phyloP scores from a whole-genome alignment of 1,140 invertebrate species.

The Sinella curviseta region DNA sequence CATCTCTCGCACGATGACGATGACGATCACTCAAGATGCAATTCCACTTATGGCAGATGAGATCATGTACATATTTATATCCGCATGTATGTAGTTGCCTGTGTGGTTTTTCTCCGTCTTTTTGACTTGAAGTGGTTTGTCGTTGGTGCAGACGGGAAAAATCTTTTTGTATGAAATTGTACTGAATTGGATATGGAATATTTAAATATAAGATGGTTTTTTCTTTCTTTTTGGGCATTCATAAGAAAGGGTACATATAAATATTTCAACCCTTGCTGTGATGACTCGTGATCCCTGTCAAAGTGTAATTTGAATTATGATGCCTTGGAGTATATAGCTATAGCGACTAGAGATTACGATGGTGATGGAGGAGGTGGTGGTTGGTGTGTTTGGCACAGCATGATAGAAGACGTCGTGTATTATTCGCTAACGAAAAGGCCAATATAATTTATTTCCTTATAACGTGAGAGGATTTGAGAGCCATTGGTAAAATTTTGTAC shows the following conservation, averaged over 20 bases:
- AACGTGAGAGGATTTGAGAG: neutral
- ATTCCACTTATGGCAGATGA: slow-evolving; percentile 14
- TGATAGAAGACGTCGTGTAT: too few relatives aligned
- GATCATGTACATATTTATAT: neutral
- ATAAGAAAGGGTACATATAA: too few relatives aligned
- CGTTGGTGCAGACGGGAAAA: too few relatives aligned
- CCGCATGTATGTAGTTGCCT: neutral
- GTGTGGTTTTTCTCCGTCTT: too few relatives aligned
- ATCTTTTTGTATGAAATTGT: too few relatives aligned
- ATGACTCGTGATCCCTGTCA: slow-evolving; percentile 22
- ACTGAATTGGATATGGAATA: too few relatives aligned
- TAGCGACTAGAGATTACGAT: neutral
- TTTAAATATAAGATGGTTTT: too few relatives aligned
- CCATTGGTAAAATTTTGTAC: neutral
- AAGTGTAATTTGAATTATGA: slow-evolving; percentile 20
- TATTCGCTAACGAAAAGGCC: too few relatives aligned
- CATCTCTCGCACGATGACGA: neutral
- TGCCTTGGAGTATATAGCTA: neutral
- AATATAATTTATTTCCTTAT: too few relatives aligned
- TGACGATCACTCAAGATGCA: neutral
- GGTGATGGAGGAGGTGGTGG: neutral
- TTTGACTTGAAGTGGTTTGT: too few relatives aligned
- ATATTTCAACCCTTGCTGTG: slow-evolving; percentile 5
- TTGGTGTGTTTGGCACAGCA: neutral
- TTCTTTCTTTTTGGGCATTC: too few relatives aligned